Evolutionary conservation across 2,888 invertebrate species (phyloP).

Genomic region (Ctenicera cuprea): DNA sequence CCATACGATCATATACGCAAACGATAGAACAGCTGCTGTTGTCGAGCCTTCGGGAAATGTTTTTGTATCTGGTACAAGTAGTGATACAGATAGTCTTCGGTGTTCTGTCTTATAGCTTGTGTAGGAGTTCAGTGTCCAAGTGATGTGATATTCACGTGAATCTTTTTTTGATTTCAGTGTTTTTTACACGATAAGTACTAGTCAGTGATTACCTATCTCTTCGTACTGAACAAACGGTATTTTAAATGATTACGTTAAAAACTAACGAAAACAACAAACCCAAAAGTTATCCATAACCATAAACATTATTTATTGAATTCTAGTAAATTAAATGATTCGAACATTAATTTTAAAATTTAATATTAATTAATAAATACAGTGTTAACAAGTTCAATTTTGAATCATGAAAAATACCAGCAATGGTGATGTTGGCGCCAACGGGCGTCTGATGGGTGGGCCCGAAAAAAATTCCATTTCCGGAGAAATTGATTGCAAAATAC

Average conservation of each 20-base stretch:
- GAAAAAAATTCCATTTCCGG: conserved; percentile 20
- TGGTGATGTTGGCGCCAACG: conserved; percentile 31
- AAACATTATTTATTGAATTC: conserved; percentile 5
- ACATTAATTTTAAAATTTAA: too few species aligned
- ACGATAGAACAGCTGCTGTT: conserved; percentile 36
- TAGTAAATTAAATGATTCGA: neutral
- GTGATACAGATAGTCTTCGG: conserved; percentile 33
- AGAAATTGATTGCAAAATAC: conserved; percentile 16
- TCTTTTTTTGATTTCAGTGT: neutral
- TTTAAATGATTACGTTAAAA: conserved; percentile 7
- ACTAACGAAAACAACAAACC: neutral
- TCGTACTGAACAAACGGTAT: neutral
- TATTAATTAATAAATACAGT: too few species aligned
- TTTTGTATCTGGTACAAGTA: conserved; percentile 33
- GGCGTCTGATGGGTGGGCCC: conserved; percentile 20
- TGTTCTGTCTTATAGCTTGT: conserved; percentile 6
- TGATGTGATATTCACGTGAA: conserved; percentile 4
- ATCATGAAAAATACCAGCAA: conserved; percentile 16
- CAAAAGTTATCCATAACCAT: conserved; percentile 19
- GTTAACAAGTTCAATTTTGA: neutral
- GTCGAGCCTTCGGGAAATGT: conserved; percentile 16
- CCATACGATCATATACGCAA: conserved; percentile 29
- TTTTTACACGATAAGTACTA: neutral
- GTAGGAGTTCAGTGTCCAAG: conserved; percentile 16
- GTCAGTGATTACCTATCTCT: neutral